These are phyloP conservation scores for Neosilurus hyrtlii DNA, from an alignment of 2,797 vertebrate species.

Conservation along the genomic window DNA sequence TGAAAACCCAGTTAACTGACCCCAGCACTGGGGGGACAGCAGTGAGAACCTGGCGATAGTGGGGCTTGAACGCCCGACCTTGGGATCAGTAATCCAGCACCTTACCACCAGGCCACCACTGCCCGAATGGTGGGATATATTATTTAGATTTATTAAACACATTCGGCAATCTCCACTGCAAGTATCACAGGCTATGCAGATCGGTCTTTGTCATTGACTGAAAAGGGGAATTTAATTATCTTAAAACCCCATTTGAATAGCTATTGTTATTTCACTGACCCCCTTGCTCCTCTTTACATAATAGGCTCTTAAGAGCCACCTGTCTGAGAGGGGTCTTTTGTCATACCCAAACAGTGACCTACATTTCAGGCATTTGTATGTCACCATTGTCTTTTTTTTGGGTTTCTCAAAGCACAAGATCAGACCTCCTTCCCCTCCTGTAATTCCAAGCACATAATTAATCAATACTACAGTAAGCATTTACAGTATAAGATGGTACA, in stretches of 20 bases:
- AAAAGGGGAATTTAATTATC: slow-evolving; percentile 1
- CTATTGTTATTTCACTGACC: slow-evolving; percentile 1
- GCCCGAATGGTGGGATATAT: neutral
- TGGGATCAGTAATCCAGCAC: too few relatives aligned
- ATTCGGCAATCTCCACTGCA: neutral
- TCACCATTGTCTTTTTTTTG: slow-evolving; percentile 21
- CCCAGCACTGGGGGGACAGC: too few relatives aligned
- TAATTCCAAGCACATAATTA: neutral
- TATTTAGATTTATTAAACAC: neutral
- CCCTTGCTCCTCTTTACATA: slow-evolving; percentile 1
- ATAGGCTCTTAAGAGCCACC: slow-evolving; percentile 35
- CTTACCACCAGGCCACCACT: too few relatives aligned
- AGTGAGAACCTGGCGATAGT: too few relatives aligned
- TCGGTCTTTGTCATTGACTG: slow-evolving; percentile 7
- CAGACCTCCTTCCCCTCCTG: neutral
- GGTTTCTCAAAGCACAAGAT: neutral
- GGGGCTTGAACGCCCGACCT: too few relatives aligned
- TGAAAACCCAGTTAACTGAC: too few relatives aligned
- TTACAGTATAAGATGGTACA: neutral
- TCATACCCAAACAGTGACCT: slow-evolving; percentile 48
- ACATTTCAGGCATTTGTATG: slow-evolving; percentile 34
- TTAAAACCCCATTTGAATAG: slow-evolving; percentile 12
- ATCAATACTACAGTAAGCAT: neutral
- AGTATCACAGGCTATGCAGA: slow-evolving; percentile 24
- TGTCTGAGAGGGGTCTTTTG: slow-evolving; percentile 35